phyloP scores from a whole-genome alignment of 2,113 vertebrate genomes.

The Marmota monax region DNA sequence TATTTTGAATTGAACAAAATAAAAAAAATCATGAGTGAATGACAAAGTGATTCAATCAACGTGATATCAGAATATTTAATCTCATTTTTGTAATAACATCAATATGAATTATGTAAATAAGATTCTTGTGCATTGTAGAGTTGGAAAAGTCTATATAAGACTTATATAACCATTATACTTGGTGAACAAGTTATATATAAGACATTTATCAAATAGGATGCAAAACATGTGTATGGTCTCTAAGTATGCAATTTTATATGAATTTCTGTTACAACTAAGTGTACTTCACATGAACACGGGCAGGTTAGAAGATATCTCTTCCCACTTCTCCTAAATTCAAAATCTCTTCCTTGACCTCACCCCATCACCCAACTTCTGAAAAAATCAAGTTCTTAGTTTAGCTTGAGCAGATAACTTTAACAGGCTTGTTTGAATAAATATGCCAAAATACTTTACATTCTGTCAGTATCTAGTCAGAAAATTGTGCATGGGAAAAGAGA shows the following conservation, averaged over 20 bases:
- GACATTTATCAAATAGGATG: constrained; percentile 11
- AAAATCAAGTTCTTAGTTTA: constrained; percentile 82
- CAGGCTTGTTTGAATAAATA: constrained; percentile 89
- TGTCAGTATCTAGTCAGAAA: constrained; percentile 90
- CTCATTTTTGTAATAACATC: not conserved
- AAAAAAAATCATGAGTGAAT: not conserved
- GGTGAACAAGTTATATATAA: not conserved
- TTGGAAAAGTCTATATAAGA: not conserved
- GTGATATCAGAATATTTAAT: not conserved
- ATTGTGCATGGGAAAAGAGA: constrained; percentile 88
- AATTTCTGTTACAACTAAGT: not conserved
- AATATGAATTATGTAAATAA: not conserved
- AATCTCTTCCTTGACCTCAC: constrained; percentile 73
- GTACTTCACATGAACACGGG: not conserved
- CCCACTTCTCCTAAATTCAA: constrained; percentile 26
- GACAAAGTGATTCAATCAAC: not conserved
- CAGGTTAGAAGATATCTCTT: not conserved
- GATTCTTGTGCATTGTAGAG: not conserved
- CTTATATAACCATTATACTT: not conserved
- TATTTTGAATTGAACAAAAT: constrained; percentile 25
- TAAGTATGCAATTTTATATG: not conserved
- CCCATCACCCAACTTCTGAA: constrained; percentile 55
- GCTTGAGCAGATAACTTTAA: constrained; percentile 86
- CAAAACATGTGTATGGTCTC: not conserved
- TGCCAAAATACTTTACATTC: constrained; percentile 86